Evolutionary conservation across 2,797 vertebrate species (phyloP).

Genomic region (Lagorchestes hirsutus): DNA sequence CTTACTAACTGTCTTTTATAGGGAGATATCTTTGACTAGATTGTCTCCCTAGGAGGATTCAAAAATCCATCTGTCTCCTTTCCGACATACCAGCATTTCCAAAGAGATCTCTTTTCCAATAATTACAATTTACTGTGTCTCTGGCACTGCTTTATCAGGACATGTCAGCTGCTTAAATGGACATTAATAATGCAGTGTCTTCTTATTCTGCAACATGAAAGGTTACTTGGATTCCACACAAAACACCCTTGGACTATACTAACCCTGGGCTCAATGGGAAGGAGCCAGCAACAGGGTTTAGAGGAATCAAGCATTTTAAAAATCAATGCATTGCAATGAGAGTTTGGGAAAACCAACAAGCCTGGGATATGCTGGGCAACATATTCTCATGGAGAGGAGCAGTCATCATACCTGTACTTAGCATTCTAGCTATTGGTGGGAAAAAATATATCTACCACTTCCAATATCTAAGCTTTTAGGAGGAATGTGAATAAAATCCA

Average conservation of each 20-base stretch:
- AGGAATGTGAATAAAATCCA: slow-evolving; percentile 56
- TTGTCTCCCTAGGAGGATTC: slow-evolving; percentile 62
- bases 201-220: slow-evolving; percentile 61
- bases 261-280: slow-evolving; percentile 17
- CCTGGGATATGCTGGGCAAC: slow-evolving; percentile 39
- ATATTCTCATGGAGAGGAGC: neutral
- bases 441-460: neutral
- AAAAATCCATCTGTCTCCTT: slow-evolving; percentile 56
- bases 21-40: slow-evolving; percentile 47
- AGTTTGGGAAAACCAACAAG: slow-evolving; percentile 39
- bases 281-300: slow-evolving; percentile 30
- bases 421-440: slow-evolving; percentile 48
- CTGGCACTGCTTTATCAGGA: slow-evolving; percentile 63
- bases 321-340: slow-evolving; percentile 15
- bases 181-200: slow-evolving; percentile 77
- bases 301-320: slow-evolving; percentile 43
- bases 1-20: slow-evolving; percentile 56
- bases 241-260: slow-evolving; percentile 60
- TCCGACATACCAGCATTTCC: slow-evolving; percentile 34
- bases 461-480: slow-evolving; percentile 9
- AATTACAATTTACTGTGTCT: slow-evolving; percentile 58
- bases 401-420: slow-evolving; percentile 15
- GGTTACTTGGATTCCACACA: slow-evolving; percentile 33
- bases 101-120: slow-evolving; percentile 51
- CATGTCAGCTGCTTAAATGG: slow-evolving; percentile 69